phyloP scores from a whole-genome alignment of 2,888 invertebrate species.

The Amblyteles armatorius region DNA sequence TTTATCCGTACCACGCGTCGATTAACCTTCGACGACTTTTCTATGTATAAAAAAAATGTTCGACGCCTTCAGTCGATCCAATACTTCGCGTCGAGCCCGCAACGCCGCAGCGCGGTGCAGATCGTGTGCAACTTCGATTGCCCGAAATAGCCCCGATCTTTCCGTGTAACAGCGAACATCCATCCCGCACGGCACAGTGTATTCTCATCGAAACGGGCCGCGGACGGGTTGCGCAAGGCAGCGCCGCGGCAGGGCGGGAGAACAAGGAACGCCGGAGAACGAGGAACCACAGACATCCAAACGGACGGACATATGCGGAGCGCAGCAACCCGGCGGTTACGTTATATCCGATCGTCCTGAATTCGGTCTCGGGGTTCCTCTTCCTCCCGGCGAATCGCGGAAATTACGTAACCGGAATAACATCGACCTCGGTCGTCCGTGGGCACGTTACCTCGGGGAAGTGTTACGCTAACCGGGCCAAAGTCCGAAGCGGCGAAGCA shows the following conservation, averaged over 20 bases:
- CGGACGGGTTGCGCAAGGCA: conserved; percentile 7
- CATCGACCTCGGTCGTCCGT: neutral
- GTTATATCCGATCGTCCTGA: conserved; percentile 78
- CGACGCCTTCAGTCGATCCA: neutral
- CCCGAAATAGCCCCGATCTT: neutral
- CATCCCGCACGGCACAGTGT: neutral
- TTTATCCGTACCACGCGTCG: no score
- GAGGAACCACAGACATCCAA: conserved; percentile 13
- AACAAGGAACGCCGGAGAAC: conserved; percentile 1
- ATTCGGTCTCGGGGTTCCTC: conserved; percentile 73
- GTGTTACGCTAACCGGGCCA: neutral
- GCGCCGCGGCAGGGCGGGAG: no score
- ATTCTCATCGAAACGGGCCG: conserved; percentile 8
- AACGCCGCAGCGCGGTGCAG: neutral
- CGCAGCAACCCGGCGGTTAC: conserved; percentile 53
- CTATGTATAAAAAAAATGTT: no score
- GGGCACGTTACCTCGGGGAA: neutral
- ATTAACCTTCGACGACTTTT: no score
- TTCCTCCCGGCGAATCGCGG: conserved; percentile 64
- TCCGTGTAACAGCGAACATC: neutral
- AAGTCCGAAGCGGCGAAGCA: conserved; percentile 13
- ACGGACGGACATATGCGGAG: neutral
- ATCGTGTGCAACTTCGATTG: neutral
- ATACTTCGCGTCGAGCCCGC: neutral
- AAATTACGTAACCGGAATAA: conserved; percentile 72